phyloP scores from a whole-genome alignment of 2,113 vertebrate species.

The Chinchilla lanigera region DNA sequence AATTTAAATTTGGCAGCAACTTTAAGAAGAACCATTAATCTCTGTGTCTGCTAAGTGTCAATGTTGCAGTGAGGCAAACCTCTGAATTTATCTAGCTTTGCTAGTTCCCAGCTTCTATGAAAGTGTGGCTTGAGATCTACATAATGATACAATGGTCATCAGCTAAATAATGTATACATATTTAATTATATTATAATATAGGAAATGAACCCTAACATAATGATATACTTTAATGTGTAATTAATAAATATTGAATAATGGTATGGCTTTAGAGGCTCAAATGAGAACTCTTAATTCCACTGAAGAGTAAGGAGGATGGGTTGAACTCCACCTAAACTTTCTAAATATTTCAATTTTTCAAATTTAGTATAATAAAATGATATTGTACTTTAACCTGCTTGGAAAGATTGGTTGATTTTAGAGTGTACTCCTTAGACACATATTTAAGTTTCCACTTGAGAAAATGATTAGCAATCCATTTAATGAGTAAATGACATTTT shows the following conservation, averaged over 20 bases:
- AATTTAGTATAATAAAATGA: constrained; percentile 11
- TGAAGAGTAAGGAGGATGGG: background rate
- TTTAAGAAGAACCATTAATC: constrained; percentile 32
- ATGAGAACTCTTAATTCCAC: background rate
- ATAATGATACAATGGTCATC: background rate
- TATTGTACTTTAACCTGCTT: constrained; percentile 62
- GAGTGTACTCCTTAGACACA: constrained; percentile 10
- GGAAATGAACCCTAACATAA: background rate
- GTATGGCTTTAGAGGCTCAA: background rate
- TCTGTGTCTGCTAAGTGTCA: background rate
- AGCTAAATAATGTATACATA: background rate
- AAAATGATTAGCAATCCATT: constrained; percentile 28
- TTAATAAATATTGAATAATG: background rate
- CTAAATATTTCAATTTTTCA: constrained; percentile 48
- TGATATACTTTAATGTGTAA: background rate
- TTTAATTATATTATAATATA: background rate
- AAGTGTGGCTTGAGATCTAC: background rate
- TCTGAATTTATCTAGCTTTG: background rate
- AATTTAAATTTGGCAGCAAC: constrained; percentile 32
- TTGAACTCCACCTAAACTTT: background rate
- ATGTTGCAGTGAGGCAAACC: background rate
- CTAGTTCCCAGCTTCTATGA: background rate
- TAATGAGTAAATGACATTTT: constrained; percentile 65
- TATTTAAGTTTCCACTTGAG: constrained; percentile 34
- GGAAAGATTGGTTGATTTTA: constrained; percentile 17